phyloP scores from a whole-genome alignment of 2,797 vertebrate species.

The Neomorphus geoffroyi region DNA sequence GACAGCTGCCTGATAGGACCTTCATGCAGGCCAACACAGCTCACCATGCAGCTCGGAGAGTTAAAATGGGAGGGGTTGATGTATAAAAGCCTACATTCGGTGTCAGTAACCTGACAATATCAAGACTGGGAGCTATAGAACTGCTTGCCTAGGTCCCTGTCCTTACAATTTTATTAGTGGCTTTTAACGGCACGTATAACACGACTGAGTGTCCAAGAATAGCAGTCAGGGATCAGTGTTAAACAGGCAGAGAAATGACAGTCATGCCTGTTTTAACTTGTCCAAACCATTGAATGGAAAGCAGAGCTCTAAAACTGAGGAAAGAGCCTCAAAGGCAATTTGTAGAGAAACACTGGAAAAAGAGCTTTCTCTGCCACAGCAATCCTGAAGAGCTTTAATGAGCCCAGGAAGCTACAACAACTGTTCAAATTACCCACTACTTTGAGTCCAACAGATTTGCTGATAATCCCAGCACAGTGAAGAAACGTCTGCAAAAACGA shows the following conservation, averaged over 20 bases:
- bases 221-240: not conserved
- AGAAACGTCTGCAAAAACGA: not conserved
- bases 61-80: accelerated
- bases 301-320: not conserved
- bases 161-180: not conserved
- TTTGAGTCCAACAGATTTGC: not conserved
- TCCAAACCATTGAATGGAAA: not conserved
- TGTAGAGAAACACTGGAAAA: not conserved
- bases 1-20: not conserved
- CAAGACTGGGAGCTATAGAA: not conserved
- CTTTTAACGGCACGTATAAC: not conserved
- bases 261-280: not conserved
- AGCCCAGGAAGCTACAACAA: not conserved
- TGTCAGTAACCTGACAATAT: not conserved
- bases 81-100: not conserved
- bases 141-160: not conserved
- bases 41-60: not conserved
- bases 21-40: accelerated
- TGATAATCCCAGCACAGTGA: not conserved
- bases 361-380: not conserved
- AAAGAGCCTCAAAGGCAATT: not conserved
- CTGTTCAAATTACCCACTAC: not conserved
- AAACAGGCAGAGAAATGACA: not conserved
- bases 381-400: not conserved
- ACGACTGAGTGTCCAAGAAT: not conserved